These are phyloP conservation scores for Hyla sarda DNA, from an alignment of 2,113 vertebrate species.

Conservation along the genomic window DNA sequence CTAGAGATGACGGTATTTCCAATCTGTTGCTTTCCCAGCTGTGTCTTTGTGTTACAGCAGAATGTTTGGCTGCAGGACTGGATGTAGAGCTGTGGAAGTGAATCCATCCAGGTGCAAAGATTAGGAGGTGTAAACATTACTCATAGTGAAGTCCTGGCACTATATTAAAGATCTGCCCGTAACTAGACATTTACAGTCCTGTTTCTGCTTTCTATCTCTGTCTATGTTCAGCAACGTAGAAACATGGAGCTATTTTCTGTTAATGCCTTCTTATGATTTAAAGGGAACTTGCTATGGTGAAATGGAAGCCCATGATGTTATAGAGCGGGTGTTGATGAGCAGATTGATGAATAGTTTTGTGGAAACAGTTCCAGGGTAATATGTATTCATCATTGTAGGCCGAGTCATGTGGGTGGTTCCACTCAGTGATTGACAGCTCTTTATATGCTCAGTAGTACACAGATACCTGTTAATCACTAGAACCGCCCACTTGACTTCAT, in stretches of 20 bases:
- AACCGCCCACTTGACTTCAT: too few species aligned
- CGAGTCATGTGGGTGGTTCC: too few species aligned
- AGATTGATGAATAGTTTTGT: too few species aligned
- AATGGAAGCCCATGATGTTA: too few species aligned
- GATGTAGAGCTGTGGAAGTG: not conserved
- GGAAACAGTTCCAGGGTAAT: too few species aligned
- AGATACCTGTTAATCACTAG: too few species aligned
- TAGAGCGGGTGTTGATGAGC: too few species aligned
- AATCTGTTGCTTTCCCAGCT: not conserved
- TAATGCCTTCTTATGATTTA: not conserved
- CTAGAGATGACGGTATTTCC: not conserved
- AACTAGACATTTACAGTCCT: not conserved
- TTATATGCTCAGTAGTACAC: too few species aligned
- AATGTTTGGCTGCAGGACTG: not conserved
- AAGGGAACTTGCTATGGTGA: not conserved
- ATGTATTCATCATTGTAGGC: too few species aligned
- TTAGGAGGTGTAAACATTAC: constrained; percentile 13
- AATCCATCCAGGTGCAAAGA: constrained; percentile 30
- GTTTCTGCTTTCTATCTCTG: not conserved
- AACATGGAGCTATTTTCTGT: not conserved
- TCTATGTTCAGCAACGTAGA: not conserved
- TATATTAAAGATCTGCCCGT: not conserved
- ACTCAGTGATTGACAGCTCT: too few species aligned
- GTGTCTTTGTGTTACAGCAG: not conserved
- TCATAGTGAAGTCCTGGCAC: not conserved